These are phyloP conservation scores for Chloroclysta siterata DNA, from an alignment of 2,888 invertebrate species.

Conservation along the genomic window DNA sequence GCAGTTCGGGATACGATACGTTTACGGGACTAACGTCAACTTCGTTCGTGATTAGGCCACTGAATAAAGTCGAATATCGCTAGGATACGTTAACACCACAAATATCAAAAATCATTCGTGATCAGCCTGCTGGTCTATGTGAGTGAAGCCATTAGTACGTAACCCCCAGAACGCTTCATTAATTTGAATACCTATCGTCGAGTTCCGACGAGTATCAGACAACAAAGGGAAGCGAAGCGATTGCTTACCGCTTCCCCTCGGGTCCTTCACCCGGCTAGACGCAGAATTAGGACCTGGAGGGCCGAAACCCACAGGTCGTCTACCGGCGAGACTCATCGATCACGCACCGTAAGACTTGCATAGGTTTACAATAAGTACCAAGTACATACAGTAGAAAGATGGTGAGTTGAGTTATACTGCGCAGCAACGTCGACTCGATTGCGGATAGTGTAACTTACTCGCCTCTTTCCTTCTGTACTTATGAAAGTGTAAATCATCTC, in stretches of 20 bases:
- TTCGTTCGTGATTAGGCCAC: too few relatives aligned
- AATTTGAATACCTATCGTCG: constrained; percentile 23
- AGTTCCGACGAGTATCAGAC: constrained; percentile 42
- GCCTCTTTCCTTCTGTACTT: background rate
- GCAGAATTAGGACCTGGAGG: constrained; percentile 47
- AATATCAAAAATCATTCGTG: too few relatives aligned
- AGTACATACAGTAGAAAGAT: too few relatives aligned
- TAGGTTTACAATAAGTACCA: background rate
- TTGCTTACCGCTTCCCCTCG: constrained; percentile 45
- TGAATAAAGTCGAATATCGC: too few relatives aligned
- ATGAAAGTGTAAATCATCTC: too few relatives aligned
- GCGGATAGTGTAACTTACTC: background rate
- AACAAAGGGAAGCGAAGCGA: constrained; percentile 48
- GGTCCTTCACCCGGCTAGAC: constrained; percentile 65
- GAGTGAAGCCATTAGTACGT: background rate
- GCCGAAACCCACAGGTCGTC: constrained; percentile 49
- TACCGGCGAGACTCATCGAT: constrained; percentile 47
- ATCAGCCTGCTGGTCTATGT: background rate
- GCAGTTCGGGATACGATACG: too few relatives aligned
- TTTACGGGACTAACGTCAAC: too few relatives aligned
- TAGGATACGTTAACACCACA: too few relatives aligned
- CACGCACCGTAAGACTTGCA: constrained; percentile 5
- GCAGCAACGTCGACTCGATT: background rate
- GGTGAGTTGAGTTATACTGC: background rate
- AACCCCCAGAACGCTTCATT: constrained; percentile 15